These are phyloP conservation scores for Nipponia nippon DNA, from an alignment of 2,113 vertebrate genomes.

Conservation along the genomic window DNA sequence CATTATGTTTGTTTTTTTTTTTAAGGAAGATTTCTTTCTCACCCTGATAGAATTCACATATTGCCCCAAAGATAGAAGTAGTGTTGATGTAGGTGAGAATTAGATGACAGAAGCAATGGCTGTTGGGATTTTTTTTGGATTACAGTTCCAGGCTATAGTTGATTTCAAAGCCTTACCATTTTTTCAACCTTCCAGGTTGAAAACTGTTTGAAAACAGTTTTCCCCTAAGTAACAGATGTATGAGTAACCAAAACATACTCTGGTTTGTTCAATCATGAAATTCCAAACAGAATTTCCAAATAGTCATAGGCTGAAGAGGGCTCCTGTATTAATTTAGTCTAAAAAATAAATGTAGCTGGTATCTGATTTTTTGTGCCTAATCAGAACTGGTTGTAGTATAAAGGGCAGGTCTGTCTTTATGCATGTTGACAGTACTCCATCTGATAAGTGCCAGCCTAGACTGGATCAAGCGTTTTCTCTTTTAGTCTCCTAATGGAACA, in stretches of 20 bases:
- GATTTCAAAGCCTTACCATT: neutral
- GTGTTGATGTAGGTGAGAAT: neutral
- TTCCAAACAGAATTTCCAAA: neutral
- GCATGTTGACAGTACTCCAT: neutral
- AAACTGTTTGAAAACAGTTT: neutral
- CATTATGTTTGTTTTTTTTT: neutral
- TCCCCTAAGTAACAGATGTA: neutral
- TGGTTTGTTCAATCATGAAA: neutral
- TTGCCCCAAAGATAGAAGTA: neutral
- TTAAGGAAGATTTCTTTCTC: neutral
- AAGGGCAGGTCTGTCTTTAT: neutral
- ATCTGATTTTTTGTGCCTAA: neutral
- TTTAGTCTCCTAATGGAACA: neutral
- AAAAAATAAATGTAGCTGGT: neutral
- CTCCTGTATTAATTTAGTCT: neutral
- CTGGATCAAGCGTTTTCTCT: neutral
- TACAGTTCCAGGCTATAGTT: neutral
- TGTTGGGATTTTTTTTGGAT: neutral
- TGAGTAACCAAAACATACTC: neutral
- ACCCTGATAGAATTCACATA: neutral
- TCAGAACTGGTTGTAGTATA: neutral
- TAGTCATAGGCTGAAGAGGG: neutral
- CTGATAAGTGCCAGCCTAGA: neutral
- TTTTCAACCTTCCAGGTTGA: neutral
- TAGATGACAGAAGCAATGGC: neutral